phyloP scores from a whole-genome alignment of 2,888 invertebrate species.

The Epirrhoe alternata region DNA sequence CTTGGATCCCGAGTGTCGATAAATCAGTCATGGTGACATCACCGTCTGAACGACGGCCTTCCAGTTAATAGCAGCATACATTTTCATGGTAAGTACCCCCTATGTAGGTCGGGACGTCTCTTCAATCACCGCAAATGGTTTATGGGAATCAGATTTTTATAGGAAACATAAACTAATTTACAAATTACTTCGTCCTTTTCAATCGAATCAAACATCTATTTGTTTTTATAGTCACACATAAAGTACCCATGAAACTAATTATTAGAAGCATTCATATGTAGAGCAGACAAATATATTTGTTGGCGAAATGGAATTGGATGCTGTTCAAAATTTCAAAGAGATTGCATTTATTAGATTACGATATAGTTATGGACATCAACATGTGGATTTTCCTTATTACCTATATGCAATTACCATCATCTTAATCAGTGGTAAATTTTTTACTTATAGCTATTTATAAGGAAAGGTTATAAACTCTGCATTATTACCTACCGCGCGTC shows the following conservation, averaged over 20 bases:
- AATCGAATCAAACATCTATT: conserved; percentile 41
- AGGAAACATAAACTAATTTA: conserved; percentile 37
- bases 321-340: conserved; percentile 21
- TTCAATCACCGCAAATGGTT: conserved; percentile 65
- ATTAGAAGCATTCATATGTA: conserved; percentile 28
- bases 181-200: conserved; percentile 41
- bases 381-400: neutral
- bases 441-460: conserved; percentile 1
- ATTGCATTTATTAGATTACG: conserved; percentile 3
- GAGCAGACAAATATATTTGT: conserved; percentile 19
- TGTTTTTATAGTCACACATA: conserved; percentile 30
- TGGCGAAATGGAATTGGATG: conserved; percentile 19
- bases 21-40: conserved; percentile 81
- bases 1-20: conserved; percentile 56
- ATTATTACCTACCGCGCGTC: conserved; percentile 16
- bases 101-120: conserved; percentile 64
- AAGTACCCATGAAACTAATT: conserved; percentile 19
- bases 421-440: neutral
- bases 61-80: conserved; percentile 71
- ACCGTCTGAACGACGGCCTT: conserved; percentile 71
- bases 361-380: too few relatives aligned
- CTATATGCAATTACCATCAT: too few relatives aligned
- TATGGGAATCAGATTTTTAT: conserved; percentile 54
- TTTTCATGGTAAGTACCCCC: conserved; percentile 64
- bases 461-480: conserved; percentile 11